Base-by-base conservation (phyloP, 2,113 vertebrate genomes). In the Mirza zaza region DNA sequence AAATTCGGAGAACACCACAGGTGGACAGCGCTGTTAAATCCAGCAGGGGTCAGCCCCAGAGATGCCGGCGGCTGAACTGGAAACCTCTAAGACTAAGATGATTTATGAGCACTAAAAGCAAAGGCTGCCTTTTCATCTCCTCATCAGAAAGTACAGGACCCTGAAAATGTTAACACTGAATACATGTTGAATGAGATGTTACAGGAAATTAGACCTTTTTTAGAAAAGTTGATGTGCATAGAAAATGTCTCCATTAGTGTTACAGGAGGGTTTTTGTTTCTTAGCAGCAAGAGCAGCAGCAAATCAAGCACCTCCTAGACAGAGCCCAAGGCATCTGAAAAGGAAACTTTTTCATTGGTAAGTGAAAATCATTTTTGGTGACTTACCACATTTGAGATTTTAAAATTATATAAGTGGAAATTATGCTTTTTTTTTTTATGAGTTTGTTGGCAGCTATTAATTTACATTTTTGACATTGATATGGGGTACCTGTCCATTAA, bases 1-100 rank as follows among this genome's bases (percentile, higher is more conserved):
- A 10, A 5, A 32, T 25, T 10, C 14, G 7, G 48, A 32, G 34
- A 14, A 12, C n/a, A 5, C 13, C 17, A 0, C 67, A 5, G 39
- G 25, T 14, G 11, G 17, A 61, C 29, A 39, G 3, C 10, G 27
- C 5, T 6, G 39, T 12, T 34, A 2, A 2, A 17, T 2, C 36
- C 55, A 32, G 13, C 42, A 52, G 70, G 6, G 6, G 39, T 17
- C 3, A 17, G 11, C 68, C 67, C 10, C 67, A 48, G 12, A 57
- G 36, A 42, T 42, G 8, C 25, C 25, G n/a, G 32, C 25, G 2
- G 10, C 59, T 1, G n/a, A 27, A 27, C 15, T 8, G 18, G 71
- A 79, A 39, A 45, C n/a, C 50, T 12, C 39, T 61, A 2, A 3
- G 45, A 5, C 13, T 1, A 34, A 25, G 6, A 23, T 34, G 21